Percentiles rank a stretch among this genome's conserved stretches.
Evolutionary conservation across 53 echinoderm and acorn worm genomes (phyloP).

Genomic region (Glandiceps talaboti): DNA sequence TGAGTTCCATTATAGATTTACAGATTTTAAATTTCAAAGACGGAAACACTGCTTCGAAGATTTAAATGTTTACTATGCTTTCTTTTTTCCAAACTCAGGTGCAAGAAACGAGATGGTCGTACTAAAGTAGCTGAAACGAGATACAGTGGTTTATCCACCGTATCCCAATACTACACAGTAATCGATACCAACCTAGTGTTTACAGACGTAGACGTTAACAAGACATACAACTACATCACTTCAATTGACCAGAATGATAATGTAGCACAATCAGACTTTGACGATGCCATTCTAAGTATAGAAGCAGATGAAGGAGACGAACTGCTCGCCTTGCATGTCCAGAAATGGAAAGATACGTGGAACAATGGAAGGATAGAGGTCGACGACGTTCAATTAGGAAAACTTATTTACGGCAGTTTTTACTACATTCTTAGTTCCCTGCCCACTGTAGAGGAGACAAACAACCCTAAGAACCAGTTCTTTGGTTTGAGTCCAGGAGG

Average conservation of each 20-base stretch:
- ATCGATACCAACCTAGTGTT: neutral
- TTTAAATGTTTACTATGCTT: too few relatives aligned
- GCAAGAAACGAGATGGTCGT: neutral
- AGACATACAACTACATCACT: neutral
- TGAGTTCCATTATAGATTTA: too few relatives aligned
- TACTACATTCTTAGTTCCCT: neutral
- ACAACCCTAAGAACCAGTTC: neutral
- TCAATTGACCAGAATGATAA: neutral
- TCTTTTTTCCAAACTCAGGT: too few relatives aligned
- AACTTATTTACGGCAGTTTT: neutral
- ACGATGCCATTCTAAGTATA: neutral
- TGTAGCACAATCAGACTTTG: neutral
- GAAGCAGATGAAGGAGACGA: neutral
- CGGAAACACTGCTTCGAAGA: too few relatives aligned
- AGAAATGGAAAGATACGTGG: neutral
- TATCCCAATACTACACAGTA: neutral
- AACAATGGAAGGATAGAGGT: neutral
- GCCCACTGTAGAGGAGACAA: neutral
- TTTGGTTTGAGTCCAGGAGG: neutral
- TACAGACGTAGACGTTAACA: neutral
- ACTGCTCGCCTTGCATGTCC: neutral
- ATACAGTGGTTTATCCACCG: neutral
- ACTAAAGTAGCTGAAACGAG: conserved; percentile 2
- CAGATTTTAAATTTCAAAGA: too few relatives aligned
- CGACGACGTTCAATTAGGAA: neutral